These are phyloP conservation scores for Raja brachyura DNA, from an alignment of 2,113 vertebrate genomes.

Conservation along the genomic window DNA sequence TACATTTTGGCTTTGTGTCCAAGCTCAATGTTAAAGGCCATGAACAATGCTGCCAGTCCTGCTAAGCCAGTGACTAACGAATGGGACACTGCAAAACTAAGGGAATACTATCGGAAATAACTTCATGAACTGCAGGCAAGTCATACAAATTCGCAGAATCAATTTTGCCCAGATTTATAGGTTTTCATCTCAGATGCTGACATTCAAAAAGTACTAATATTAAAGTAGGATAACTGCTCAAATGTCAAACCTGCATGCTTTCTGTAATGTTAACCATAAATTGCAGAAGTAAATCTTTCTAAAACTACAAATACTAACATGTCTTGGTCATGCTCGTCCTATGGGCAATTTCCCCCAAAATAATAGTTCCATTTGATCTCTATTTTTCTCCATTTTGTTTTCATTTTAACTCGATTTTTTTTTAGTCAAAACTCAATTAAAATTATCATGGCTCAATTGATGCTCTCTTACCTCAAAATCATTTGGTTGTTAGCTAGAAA, in stretches of 20 bases:
- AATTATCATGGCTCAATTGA: no score
- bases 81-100: background rate
- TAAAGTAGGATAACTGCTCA: background rate
- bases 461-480: no score
- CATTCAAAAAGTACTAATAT: background rate
- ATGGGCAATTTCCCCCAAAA: background rate
- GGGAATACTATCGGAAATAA: background rate
- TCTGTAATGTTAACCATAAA: background rate
- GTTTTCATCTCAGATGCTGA: background rate
- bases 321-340: background rate
- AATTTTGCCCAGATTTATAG: background rate
- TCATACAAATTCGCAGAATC: background rate
- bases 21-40: no score
- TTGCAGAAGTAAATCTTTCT: background rate
- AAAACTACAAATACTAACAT: background rate
- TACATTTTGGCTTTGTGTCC: no score
- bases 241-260: background rate
- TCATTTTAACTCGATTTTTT: background rate
- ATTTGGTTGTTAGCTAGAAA: no score
- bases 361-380: background rate
- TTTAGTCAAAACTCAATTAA: background rate
- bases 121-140: background rate
- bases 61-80: background rate
- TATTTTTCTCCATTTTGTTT: background rate
- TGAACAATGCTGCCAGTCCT: background rate